phyloP scores from a whole-genome alignment of 2,113 vertebrate species.

The Collichthys lucidus region DNA sequence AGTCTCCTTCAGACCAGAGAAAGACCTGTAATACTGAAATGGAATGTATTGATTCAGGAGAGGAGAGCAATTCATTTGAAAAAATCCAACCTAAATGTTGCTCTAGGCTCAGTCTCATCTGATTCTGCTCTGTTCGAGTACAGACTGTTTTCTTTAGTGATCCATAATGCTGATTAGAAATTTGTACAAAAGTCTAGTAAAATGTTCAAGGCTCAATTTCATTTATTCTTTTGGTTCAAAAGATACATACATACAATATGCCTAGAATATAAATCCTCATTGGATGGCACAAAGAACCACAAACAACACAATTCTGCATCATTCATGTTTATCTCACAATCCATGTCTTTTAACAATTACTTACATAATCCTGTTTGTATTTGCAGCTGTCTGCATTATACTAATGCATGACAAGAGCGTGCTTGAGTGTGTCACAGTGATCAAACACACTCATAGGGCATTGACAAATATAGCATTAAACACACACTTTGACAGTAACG shows the following conservation, averaged over 20 bases:
- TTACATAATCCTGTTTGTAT: neutral
- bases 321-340: neutral
- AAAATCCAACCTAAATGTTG: neutral
- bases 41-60: neutral
- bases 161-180: neutral
- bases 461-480: neutral
- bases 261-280: neutral
- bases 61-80: neutral
- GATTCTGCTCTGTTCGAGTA: neutral
- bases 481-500: neutral
- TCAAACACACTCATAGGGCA: neutral
- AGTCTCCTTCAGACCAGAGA: neutral
- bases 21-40: neutral
- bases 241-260: neutral
- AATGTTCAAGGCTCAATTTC: neutral
- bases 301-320: neutral
- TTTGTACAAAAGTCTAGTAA: neutral
- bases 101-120: neutral
- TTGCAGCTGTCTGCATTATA: neutral
- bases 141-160: neutral
- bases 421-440: neutral
- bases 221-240: neutral
- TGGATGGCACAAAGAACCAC: neutral
- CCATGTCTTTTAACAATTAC: neutral
- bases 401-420: constrained; percentile 14